Base-by-base conservation (phyloP, 2,888 invertebrate species). In the Atethmia centrago region DNA sequence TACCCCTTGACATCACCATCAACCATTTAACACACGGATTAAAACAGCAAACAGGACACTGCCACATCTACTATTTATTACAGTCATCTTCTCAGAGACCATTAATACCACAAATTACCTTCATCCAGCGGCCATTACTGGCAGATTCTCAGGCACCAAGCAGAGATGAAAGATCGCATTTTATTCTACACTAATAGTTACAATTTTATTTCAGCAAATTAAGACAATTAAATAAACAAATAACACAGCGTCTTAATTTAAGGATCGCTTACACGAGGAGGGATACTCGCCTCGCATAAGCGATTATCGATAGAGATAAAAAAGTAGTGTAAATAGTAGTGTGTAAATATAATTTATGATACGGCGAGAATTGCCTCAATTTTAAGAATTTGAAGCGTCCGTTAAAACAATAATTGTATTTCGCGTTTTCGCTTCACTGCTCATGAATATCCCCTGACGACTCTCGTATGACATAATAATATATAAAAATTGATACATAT, bases 211-310 rank as follows among this genome's bases (percentile, higher is more conserved):
- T 21, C 14, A 63, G 21, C 21, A 64, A 67, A 36, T 45, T 10
- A 31, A 55, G 25, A 31, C 47, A 45, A 36, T 62, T 63, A 53
- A 36, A 59, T 25, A 36, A 55, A 63, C 63, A 72, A 58, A 67
- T 49, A 61, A 69, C 21, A n/a, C 53, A 77, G 4, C 45, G 19
- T 63, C 31, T 62, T 55, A 71, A 58, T 63, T 58, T 21, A 64
- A 36, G 14, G 19, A 14, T 42, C 64, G 16, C 28, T 58, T 51
- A 74, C 42, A 42, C 21, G 9, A 19, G 2, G 8, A 56, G 0
- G 9, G 8, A 40, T 56, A 19, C 21, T 64, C 28, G 47, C 10
- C 10, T 36, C 12, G 25, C 19, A 16, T 42, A 25, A 0, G n/a
- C 5, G n/a, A n/a, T 47, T 36, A 51, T 21, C 21, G 14, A n/a